Evolutionary conservation across 2,797 vertebrate species (phyloP), one percentile per base, ranked within the genome.

Genomic region (Oreochromis grahami): DNA sequence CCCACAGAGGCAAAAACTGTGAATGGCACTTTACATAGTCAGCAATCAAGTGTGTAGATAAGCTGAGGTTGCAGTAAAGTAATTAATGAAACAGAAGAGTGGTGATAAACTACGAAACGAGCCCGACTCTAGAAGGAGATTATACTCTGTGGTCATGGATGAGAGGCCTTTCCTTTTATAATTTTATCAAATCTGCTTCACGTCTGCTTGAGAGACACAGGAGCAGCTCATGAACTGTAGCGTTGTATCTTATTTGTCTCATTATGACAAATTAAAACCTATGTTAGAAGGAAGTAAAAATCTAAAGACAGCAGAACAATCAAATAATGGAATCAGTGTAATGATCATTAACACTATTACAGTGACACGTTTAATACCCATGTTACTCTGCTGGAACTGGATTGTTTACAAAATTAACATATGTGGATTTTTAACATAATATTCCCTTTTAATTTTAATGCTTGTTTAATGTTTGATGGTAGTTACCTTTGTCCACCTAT

Each of bases 351-450:
- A 41, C 34, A 65, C 36, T 41, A 65, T 34, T 21, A 41, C 34
- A 36, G 17, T 21, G 17, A 60, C 17, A 60, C 17, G 19, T 36
- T 34, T 36, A 60, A 60, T 12, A 1, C 2, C 56, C 32, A 60
- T 2, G 0, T 70, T 70, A 26, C 38, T 70, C 38, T 17, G 38
- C 65, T 0, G 0, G 38, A 26, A 29, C 3, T 2, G 0, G 41
- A 29, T 17, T 26, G 65, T 45, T 45, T 70, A 70, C 38, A 0
- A 70, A 70, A 70, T 29, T 11, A 70, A 26, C 38, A 45, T 43
- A 26, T 70, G 21, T 70, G 65, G 0, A 45, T 26, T 70, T 43
- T 70, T 21, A 15, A 70, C 21, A 70, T 17, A 8, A 70, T 45
- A 26, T 26, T 24, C 2, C 38, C 5, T 10, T 63, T 43, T 45